Evolutionary conservation across 2,797 vertebrate species (phyloP), one percentile per base, ranked within the genome.

Genomic region (Pipistrellus kuhlii): DNA sequence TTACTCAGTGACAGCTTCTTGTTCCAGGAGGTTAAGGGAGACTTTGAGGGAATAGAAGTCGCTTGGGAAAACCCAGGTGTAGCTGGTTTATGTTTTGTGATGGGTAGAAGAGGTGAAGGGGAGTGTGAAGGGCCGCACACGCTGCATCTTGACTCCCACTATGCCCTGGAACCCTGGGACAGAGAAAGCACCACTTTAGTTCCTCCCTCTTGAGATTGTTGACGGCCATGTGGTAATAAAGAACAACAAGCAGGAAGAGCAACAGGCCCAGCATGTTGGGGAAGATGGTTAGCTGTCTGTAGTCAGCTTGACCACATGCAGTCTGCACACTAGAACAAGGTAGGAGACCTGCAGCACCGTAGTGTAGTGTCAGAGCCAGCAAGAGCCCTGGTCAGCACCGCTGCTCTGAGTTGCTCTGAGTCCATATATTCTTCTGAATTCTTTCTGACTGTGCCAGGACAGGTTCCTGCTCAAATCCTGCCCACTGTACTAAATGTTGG

Each of bases 181-280:
- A 13, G 93, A 88, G 92, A 91, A 83, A 71, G 76, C 73, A 82
- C 95, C 93, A 83, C 88, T 80, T 62, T 98, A 98, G 99, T 72
- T 99, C 99, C 94, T 98, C 98, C 96, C 99, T 99, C 98, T 99
- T 99, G 92, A 99, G 99, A 96, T 99, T 99, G 98, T 99, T 99
- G 91, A 99, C 99, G 25, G 99, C 99, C 96, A 99, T 99, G 18
- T 99, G 99, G 98, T 99, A 99, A 96, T 99, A 99, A 23, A 99
- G 98, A 3, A 99, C 59, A 23, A 99, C 99, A 30, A 99, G 98
- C 59, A 99, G 97, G 98, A 99, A 99, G 77, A 99, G 98, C 15
- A 99, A 99, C 62, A 99, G 99, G 66, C 99, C 99, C 97, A 99
- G 98, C 99, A 99, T 99, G 98, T 99, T 99, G 98, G 99, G 99